Evolutionary conservation across 2,113 vertebrate species (phyloP).

Genomic region (Leptobrachium leishanense): DNA sequence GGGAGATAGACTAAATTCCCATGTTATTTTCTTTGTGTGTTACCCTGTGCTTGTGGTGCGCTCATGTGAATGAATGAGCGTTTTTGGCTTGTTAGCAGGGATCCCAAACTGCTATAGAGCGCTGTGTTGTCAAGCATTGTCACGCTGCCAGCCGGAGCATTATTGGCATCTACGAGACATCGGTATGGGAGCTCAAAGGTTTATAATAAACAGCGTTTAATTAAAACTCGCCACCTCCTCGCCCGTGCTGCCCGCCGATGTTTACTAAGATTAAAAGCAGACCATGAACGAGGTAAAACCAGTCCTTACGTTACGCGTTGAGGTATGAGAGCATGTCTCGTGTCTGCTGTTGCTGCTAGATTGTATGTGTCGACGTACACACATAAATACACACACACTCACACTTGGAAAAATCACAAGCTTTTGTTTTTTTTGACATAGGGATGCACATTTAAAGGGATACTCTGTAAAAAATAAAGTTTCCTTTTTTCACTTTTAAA

Average conservation of each 20-base stretch:
- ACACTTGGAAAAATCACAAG: no score
- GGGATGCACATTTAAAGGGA: no score
- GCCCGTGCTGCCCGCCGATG: conserved; percentile 7
- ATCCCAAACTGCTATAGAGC: conserved; percentile 55
- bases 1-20: conserved; percentile 65
- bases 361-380: no score
- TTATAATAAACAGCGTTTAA: conserved; percentile 58
- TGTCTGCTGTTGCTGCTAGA: neutral
- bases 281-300: conserved; percentile 4
- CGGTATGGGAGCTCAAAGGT: conserved; percentile 44
- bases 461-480: no score
- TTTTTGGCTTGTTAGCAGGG: conserved; percentile 55
- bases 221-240: conserved; percentile 55
- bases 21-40: conserved; percentile 64
- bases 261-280: conserved; percentile 45
- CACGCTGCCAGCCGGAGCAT: conserved; percentile 36
- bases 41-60: conserved; percentile 51
- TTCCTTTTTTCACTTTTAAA: no score
- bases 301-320: neutral
- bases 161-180: conserved; percentile 56
- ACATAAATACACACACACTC: no score
- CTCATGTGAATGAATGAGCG: conserved; percentile 53
- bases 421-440: no score
- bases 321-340: neutral
- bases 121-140: conserved; percentile 26